Conservation (phyloP, 2,888 invertebrate genomes). For the Caenorhabditis sinica region DNA sequence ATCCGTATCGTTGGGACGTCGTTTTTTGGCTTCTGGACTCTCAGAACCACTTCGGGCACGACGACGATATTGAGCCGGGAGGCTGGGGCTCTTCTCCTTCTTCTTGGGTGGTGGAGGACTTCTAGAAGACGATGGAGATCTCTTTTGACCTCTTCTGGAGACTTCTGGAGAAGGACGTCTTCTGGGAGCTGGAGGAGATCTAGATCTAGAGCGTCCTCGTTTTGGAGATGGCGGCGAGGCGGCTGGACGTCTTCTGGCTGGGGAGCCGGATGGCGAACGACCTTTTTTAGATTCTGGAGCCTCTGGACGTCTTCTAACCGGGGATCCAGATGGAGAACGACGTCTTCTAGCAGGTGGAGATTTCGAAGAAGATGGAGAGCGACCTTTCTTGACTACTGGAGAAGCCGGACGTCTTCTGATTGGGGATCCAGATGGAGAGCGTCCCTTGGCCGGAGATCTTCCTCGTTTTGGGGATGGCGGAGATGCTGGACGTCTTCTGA, state of each 20-base stretch:
- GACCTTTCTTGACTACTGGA: neutral
- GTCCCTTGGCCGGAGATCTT: neutral
- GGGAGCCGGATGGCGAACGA: neutral
- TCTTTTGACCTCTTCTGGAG: slow-evolving; percentile 39
- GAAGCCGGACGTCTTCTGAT: neutral
- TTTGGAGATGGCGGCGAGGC: neutral
- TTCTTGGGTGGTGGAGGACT: slow-evolving; percentile 39
- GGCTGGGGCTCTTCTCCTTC: neutral
- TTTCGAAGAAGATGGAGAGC: too few species aligned
- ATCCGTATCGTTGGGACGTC: slow-evolving; percentile 19
- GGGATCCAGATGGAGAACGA: slow-evolving; percentile 4
- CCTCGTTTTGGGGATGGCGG: neutral
- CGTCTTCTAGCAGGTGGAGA: neutral
- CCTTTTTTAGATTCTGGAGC: slow-evolving; percentile 4
- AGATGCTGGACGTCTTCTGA: slow-evolving; percentile 11
- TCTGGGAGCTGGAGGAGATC: slow-evolving; percentile 5
- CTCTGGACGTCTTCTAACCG: neutral
- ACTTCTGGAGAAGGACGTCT: slow-evolving; percentile 7
- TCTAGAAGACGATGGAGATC: slow-evolving; percentile 32
- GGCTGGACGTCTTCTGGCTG: neutral
- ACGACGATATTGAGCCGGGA: slow-evolving; percentile 27
- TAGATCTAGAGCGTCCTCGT: slow-evolving; percentile 1
- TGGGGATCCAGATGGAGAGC: slow-evolving; percentile 1
- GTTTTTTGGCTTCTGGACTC: slow-evolving; percentile 30
- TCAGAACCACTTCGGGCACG: neutral